Conservation (phyloP, 2,113 vertebrate species). For the Psophia crepitans region DNA sequence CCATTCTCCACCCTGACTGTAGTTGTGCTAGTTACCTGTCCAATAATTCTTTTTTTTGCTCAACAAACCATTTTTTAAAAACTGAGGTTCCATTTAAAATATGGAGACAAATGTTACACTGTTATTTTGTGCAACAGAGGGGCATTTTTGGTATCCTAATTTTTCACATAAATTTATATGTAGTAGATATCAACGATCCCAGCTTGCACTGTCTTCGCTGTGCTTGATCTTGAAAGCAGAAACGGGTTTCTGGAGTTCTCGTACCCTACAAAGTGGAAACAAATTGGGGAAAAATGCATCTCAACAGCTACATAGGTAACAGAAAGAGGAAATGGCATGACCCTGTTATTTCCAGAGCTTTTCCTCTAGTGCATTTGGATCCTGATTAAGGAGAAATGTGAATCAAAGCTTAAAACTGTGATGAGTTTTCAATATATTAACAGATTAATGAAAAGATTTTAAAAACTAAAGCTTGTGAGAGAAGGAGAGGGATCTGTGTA, state of each 20-base stretch:
- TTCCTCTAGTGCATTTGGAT: not conserved
- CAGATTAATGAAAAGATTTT: not conserved
- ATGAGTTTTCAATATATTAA: not conserved
- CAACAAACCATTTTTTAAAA: not conserved
- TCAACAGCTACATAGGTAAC: not conserved
- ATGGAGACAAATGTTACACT: not conserved
- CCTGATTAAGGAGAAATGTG: not conserved
- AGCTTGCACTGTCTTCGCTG: not conserved
- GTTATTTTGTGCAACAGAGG: not conserved
- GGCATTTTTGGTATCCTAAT: not conserved
- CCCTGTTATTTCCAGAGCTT: not conserved
- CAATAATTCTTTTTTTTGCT: not conserved
- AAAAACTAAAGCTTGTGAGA: not conserved
- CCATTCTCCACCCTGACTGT: too few species aligned
- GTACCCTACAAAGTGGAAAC: not conserved
- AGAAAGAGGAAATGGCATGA: not conserved
- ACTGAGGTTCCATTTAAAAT: not conserved
- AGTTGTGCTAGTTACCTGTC: too few species aligned
- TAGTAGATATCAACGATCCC: not conserved
- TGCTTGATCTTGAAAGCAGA: not conserved
- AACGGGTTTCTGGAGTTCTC: not conserved
- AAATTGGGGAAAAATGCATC: not conserved
- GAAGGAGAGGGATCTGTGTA: not conserved
- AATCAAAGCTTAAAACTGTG: not conserved
- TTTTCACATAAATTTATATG: not conserved